These are phyloP conservation scores for Synaphobranchus kaupii DNA, from an alignment of 2,797 vertebrate genomes.

Conservation along the genomic window DNA sequence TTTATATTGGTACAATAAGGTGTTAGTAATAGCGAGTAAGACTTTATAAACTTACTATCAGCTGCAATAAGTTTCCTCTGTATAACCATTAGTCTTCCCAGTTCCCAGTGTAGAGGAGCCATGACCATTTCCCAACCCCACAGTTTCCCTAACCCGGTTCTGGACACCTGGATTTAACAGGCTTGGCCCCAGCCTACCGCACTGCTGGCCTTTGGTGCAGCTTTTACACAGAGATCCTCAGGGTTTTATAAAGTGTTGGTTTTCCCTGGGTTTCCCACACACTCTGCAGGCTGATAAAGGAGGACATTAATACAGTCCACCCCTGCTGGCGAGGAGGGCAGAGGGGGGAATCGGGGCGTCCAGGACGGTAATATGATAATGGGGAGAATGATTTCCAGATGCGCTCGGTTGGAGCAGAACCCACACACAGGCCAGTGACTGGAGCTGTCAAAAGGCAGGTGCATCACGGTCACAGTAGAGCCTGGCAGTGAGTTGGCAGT, in stretches of 20 bases:
- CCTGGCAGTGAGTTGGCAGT: conserved; percentile 31
- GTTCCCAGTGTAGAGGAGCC: not conserved
- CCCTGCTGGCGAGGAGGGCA: conserved; percentile 40
- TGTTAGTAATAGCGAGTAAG: conserved; percentile 36
- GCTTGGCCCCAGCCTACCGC: conserved; percentile 50
- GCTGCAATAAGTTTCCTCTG: not conserved
- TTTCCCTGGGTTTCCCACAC: conserved; percentile 40
- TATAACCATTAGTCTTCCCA: not conserved
- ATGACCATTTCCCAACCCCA: conserved; percentile 3
- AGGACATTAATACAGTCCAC: conserved; percentile 48
- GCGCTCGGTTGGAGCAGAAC: not conserved
- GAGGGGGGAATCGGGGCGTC: conserved; percentile 17
- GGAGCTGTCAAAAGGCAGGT: too few relatives aligned
- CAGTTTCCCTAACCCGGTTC: conserved; percentile 30
- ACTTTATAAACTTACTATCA: not conserved
- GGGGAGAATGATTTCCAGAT: conserved; percentile 53
- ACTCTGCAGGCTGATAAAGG: conserved; percentile 52
- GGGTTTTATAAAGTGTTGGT: not conserved
- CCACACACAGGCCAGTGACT: not conserved
- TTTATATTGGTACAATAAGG: conserved; percentile 40
- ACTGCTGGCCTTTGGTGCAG: conserved; percentile 39
- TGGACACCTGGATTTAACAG: conserved; percentile 48
- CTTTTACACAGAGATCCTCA: conserved; percentile 47
- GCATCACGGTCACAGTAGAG: not conserved
- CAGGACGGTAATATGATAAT: conserved; percentile 20